These are phyloP conservation scores for Liolophura sinensis DNA, from an alignment of 1,140 invertebrate genomes.

Conservation along the genomic window DNA sequence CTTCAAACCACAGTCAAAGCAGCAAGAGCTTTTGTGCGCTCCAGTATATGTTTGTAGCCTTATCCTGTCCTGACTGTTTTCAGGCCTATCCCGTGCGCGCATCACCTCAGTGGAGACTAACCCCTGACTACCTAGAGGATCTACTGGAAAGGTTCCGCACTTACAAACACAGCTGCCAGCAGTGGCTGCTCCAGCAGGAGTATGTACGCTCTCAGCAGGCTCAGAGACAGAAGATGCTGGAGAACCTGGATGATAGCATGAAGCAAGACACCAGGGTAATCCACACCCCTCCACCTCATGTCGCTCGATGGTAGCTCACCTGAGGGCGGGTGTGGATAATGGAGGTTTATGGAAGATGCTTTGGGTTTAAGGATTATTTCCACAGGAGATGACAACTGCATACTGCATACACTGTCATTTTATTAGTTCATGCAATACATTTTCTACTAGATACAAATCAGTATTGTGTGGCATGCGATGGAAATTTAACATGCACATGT, in stretches of 20 bases:
- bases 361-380: neutral
- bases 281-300: neutral
- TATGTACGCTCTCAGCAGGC: constrained; percentile 46
- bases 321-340: too few relatives aligned
- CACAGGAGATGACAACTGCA: constrained; percentile 12
- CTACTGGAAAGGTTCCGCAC: constrained; percentile 33
- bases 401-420: too few relatives aligned
- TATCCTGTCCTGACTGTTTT: neutral
- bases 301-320: neutral
- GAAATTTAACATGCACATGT: too few relatives aligned
- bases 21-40: too few relatives aligned
- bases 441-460: too few relatives aligned
- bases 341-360: neutral
- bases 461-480: too few relatives aligned
- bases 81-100: constrained; percentile 9
- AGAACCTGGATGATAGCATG: constrained; percentile 37
- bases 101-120: constrained; percentile 30
- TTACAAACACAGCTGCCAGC: constrained; percentile 47
- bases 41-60: too few relatives aligned
- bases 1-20: too few relatives aligned
- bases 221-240: constrained; percentile 50
- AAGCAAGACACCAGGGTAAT: constrained; percentile 23
- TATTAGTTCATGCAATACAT: too few relatives aligned
- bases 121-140: constrained; percentile 29
- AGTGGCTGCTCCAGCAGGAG: constrained; percentile 49